Evolutionary conservation across 2,888 invertebrate species (phyloP).

Genomic region (Leistus spinibarbis): DNA sequence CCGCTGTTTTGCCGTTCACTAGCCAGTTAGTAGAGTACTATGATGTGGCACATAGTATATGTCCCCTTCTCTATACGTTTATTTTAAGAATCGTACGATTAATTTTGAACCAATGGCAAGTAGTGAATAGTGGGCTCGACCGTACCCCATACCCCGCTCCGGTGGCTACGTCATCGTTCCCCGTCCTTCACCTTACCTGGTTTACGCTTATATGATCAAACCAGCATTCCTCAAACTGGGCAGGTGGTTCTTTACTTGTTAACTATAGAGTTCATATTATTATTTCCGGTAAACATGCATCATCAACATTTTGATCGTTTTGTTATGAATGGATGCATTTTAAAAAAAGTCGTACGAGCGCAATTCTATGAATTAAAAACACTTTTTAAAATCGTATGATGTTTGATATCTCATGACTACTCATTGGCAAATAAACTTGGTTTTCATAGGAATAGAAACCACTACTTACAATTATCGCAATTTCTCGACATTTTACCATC

Average conservation of each 20-base stretch:
- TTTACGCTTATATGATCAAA: slow-evolving; percentile 22
- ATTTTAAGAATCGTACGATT: slow-evolving; percentile 47
- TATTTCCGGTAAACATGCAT: background rate
- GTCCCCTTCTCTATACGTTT: slow-evolving; percentile 39
- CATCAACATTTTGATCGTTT: background rate
- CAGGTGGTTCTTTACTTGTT: background rate
- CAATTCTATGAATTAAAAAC: background rate
- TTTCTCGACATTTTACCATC: background rate
- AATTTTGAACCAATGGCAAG: slow-evolving; percentile 43
- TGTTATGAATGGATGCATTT: background rate
- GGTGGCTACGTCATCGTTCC: slow-evolving; percentile 40
- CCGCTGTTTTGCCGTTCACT: slow-evolving; percentile 18
- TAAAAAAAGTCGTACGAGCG: no score
- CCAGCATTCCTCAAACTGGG: slow-evolving; percentile 36
- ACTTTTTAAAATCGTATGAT: background rate
- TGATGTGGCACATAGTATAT: slow-evolving; percentile 25
- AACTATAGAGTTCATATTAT: background rate
- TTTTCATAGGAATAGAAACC: background rate
- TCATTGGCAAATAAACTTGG: background rate
- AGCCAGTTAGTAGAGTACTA: slow-evolving; percentile 17
- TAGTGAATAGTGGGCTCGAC: slow-evolving; percentile 45
- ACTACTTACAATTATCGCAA: background rate
- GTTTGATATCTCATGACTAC: background rate
- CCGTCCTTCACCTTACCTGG: slow-evolving; percentile 42
- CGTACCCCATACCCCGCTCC: slow-evolving; percentile 40